Evolutionary conservation across 1,140 invertebrate genomes (phyloP).

Genomic region (Mercenaria mercenaria): DNA sequence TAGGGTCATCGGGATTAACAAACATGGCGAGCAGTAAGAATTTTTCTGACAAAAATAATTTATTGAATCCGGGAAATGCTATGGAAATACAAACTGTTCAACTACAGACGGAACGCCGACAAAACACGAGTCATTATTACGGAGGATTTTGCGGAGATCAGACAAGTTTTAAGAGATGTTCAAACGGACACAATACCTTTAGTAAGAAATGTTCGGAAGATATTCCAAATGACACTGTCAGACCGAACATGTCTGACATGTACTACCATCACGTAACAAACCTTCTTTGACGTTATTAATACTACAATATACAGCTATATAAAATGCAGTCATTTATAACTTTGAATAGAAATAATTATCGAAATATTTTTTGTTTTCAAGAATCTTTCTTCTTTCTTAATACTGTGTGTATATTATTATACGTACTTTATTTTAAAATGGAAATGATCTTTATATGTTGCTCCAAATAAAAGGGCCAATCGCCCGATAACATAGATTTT

Average conservation of each 20-base stretch:
- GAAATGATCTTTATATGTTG: too few species aligned
- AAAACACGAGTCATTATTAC: background rate
- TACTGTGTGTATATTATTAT: too few species aligned
- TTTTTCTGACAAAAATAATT: background rate
- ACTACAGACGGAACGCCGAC: background rate
- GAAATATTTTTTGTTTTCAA: too few species aligned
- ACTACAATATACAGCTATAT: too few species aligned
- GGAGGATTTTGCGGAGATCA: background rate
- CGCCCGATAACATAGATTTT: too few species aligned
- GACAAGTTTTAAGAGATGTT: background rate
- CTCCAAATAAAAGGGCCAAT: too few species aligned
- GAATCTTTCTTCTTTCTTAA: too few species aligned
- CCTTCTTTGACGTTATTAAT: too few species aligned
- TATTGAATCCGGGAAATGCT: background rate
- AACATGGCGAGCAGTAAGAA: background rate
- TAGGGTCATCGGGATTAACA: background rate
- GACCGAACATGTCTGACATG: slow-evolving; percentile 1
- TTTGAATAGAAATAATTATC: too few species aligned
- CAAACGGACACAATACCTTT: background rate
- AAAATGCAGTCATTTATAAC: too few species aligned
- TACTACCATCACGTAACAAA: slow-evolving; percentile 15
- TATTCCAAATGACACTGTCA: background rate
- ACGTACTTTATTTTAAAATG: too few species aligned
- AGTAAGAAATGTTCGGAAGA: background rate
- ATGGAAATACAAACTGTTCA: slow-evolving; percentile 20